Conservation (phyloP, 2,113 vertebrate genomes). For the Lophochroa leadbeateri region DNA sequence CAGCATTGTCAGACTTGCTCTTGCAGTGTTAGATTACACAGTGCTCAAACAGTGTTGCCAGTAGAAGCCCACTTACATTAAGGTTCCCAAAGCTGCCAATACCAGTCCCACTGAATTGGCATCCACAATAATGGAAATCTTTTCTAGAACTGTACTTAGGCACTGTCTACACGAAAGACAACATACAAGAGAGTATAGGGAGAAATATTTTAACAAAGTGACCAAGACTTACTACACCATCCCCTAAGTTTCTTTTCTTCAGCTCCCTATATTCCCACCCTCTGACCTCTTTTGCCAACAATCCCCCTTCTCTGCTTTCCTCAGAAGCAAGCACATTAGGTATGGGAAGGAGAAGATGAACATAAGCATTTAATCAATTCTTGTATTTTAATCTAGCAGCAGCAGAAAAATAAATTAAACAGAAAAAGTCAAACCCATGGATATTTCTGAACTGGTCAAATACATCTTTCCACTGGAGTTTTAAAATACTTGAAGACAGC, state of each 20-base stretch:
- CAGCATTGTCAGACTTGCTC: constrained; percentile 58
- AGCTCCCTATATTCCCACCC: not conserved
- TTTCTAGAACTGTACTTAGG: constrained; percentile 70
- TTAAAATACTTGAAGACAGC: not conserved
- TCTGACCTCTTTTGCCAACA: not conserved
- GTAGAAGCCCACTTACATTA: constrained; percentile 66
- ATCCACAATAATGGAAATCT: constrained; percentile 68
- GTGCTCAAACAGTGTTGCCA: constrained; percentile 64
- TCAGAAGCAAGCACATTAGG: not conserved
- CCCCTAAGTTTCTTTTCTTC: not conserved
- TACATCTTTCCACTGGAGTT: not conserved
- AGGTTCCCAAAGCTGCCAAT: constrained; percentile 67
- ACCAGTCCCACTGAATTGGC: constrained; percentile 66
- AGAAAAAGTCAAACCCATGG: not conserved
- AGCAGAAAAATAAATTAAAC: not conserved
- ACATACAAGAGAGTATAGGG: constrained; percentile 57
- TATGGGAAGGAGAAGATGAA: not conserved
- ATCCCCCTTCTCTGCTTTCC: not conserved
- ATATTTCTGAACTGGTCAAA: not conserved
- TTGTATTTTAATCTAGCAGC: not conserved
- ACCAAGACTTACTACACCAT: not conserved
- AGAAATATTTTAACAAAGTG: constrained; percentile 48
- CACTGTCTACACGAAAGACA: constrained; percentile 61
- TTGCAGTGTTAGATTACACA: constrained; percentile 57
- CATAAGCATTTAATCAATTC: not conserved